Conservation (phyloP, 1,140 invertebrate species). For the Contarinia nasturtii region DNA sequence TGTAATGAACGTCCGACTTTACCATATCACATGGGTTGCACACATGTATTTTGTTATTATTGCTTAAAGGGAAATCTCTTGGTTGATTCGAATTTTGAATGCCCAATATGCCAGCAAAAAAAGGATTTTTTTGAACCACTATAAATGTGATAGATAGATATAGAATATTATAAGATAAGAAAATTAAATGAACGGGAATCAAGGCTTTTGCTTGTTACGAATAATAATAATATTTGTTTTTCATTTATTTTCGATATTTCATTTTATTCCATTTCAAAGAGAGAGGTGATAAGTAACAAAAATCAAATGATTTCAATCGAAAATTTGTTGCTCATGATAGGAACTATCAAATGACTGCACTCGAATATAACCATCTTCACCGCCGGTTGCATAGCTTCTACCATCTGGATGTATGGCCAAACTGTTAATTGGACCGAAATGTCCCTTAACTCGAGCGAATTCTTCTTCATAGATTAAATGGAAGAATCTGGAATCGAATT, state of each 20-base stretch:
- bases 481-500: constrained; percentile 97
- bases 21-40: constrained; percentile 40
- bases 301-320: too few relatives aligned
- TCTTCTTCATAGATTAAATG: constrained; percentile 99
- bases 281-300: too few relatives aligned
- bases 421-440: constrained; percentile 99
- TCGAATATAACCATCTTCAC: constrained; percentile 96
- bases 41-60: constrained; percentile 42
- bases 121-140: background rate
- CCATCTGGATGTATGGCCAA: constrained; percentile 97
- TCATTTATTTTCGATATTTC: too few relatives aligned
- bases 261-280: too few relatives aligned
- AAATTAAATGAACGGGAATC: too few relatives aligned
- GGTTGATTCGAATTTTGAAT: constrained; percentile 17
- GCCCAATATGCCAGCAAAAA: constrained; percentile 10
- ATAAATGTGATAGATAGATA: too few relatives aligned
- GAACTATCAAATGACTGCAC: constrained; percentile 90
- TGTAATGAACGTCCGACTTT: constrained; percentile 33
- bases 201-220: too few relatives aligned
- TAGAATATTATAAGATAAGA: too few relatives aligned
- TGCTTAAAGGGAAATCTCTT: constrained; percentile 27
- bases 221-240: too few relatives aligned
- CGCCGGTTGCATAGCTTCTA: constrained; percentile 88
- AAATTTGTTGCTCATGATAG: constrained; percentile 95
- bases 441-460: constrained; percentile 93